Base-by-base conservation (phyloP, 2,888 invertebrate species). In the Melieria omissa region DNA sequence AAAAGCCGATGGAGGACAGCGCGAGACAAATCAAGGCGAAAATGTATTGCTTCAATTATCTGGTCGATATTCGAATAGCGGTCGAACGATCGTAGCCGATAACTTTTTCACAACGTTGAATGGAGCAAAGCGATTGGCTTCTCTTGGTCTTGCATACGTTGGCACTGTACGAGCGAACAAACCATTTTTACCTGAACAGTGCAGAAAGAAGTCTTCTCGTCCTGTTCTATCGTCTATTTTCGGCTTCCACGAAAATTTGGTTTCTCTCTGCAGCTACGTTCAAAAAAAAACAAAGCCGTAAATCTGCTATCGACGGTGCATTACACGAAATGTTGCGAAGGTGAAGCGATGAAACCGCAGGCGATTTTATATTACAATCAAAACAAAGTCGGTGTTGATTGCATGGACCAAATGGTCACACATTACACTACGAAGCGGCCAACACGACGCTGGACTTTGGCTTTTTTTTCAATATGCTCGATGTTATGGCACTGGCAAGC, bases 21-120 rank as follows among this genome's bases (percentile, higher is more conserved):
- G 70, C 8, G 71, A 75, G 61, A 61, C 71, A 45, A 75, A 76
- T 68, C 76, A 76, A 74, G 69, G 73, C 42, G 73, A 76, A 68
- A 69, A 71, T 60, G 73, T 76, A 54, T 29, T 78, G 60, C n/a
- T 74, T 29, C 66, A 75, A 60, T 54, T 75, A 6, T 42, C 67
- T 67, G 71, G 63, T 8, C 63, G 42, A n/a, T 73, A 74, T 52
- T 73, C 46, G n/a, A 72, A 74, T 44, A 71, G 46, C 41, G 72
- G 70, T 6, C 61, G 75, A 66, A 75, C 69, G 60, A 45, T 74
- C 42, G 63, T 70, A 9, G 54, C 70, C 47, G 49, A 49, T 8
- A 49, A 71, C 16, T 65, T 75, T 44, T 44, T 49, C 45, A 73
- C n/a, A 47, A 41, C 49, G 49, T 49, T 16, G 16, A 16, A 16